phyloP scores from a whole-genome alignment of 2,797 vertebrate genomes.

The Rousettus madagascariensis region DNA sequence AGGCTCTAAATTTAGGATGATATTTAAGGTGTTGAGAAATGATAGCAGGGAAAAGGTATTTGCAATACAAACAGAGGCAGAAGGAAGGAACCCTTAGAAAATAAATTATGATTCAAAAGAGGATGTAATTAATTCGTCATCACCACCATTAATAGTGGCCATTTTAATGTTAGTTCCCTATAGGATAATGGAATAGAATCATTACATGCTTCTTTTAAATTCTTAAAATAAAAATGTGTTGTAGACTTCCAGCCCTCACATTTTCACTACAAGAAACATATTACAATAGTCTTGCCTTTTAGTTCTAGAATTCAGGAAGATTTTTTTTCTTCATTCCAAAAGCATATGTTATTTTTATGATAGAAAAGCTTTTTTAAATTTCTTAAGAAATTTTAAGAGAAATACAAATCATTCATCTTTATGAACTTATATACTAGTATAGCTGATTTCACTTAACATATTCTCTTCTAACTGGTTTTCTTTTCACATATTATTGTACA shows the following conservation, averaged over 20 bases:
- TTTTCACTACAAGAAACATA: neutral
- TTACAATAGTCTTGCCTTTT: neutral
- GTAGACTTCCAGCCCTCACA: neutral
- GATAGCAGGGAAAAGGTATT: constrained; percentile 39
- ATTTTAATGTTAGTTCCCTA: neutral
- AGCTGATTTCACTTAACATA: constrained; percentile 5
- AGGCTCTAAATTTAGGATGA: constrained; percentile 56
- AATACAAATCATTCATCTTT: neutral
- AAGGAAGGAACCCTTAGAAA: constrained; percentile 64
- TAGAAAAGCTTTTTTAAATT: neutral
- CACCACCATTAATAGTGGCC: neutral
- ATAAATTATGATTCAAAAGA: constrained; percentile 2
- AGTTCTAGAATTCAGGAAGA: neutral
- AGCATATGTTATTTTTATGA: constrained; percentile 14
- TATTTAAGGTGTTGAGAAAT: constrained; percentile 58
- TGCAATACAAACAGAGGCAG: constrained; percentile 55
- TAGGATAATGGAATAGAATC: constrained; percentile 27
- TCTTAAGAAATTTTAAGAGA: constrained; percentile 20
- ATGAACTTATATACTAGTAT: neutral
- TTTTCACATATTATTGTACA: neutral
- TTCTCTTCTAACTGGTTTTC: neutral
- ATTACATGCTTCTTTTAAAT: constrained; percentile 59
- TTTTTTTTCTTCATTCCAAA: constrained; percentile 11
- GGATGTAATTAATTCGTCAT: constrained; percentile 34
- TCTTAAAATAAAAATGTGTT: constrained; percentile 55